A percentile compares a stretch with the other conserved stretches of the same genome.
These are phyloP conservation scores for Panzeria rudis DNA, from an alignment of 2,888 invertebrate species.

Conservation along the genomic window DNA sequence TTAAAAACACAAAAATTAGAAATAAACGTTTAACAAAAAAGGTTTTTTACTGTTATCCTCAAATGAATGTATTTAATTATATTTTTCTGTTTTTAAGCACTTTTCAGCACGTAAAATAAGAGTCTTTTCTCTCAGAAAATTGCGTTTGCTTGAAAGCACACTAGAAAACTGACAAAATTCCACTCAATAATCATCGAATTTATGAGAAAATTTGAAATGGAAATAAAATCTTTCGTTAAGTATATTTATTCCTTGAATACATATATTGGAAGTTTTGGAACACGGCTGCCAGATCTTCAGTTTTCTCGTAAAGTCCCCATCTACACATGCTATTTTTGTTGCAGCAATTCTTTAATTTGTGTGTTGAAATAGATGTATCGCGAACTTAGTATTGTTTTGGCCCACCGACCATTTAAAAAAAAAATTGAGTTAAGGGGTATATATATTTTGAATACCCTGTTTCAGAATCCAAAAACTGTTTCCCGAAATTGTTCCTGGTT, in stretches of 20 bases:
- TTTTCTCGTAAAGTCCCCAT: too few species aligned
- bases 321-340: too few species aligned
- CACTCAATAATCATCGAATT: constrained; percentile 67
- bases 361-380: too few species aligned
- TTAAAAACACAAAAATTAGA: constrained; percentile 74
- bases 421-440: too few species aligned
- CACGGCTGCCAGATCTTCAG: background rate
- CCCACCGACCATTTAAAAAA: too few species aligned
- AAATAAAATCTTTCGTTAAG: constrained; percentile 55
- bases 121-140: constrained; percentile 59
- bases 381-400: too few species aligned
- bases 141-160: constrained; percentile 56
- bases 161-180: constrained; percentile 70
- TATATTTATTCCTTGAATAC: background rate
- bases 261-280: background rate
- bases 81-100: constrained; percentile 41
- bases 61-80: background rate
- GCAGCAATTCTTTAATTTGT: too few species aligned
- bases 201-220: constrained; percentile 60
- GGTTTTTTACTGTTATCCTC: constrained; percentile 54
- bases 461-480: too few species aligned
- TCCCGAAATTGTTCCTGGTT: too few species aligned
- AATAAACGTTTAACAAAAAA: constrained; percentile 60
- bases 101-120: constrained; percentile 24
- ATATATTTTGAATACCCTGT: too few species aligned